phyloP scores from a whole-genome alignment of 2,797 vertebrate species.

The Rhabdomys pumilio region DNA sequence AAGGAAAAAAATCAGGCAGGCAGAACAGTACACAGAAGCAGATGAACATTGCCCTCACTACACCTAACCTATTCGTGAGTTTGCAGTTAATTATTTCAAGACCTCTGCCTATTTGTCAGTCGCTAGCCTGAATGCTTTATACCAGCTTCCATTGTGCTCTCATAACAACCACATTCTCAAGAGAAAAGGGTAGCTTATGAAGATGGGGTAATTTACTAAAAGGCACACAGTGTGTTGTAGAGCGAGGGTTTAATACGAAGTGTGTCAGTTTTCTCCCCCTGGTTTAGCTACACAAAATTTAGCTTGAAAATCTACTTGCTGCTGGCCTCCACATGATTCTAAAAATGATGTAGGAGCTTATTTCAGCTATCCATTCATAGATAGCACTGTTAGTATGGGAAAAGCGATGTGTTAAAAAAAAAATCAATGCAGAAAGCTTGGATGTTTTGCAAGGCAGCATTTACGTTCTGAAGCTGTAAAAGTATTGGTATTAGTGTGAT shows the following conservation, averaged over 20 bases:
- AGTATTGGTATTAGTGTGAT: conserved; percentile 24
- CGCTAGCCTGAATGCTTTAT: not conserved
- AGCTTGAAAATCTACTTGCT: conserved; percentile 57
- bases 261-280: not conserved
- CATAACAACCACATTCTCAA: not conserved
- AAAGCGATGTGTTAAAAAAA: conserved; percentile 28
- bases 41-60: not conserved
- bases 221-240: not conserved
- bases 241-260: not conserved
- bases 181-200: not conserved
- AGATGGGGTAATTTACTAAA: not conserved
- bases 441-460: conserved; percentile 66
- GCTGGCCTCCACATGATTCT: not conserved
- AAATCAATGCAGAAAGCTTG: conserved; percentile 57
- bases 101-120: not conserved
- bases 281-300: not conserved
- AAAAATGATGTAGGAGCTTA: not conserved
- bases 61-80: not conserved
- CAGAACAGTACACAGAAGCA: not conserved
- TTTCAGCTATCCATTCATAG: conserved; percentile 42
- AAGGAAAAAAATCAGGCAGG: not conserved
- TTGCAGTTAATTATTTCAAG: not conserved
- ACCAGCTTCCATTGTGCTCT: not conserved
- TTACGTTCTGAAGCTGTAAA: conserved; percentile 44
- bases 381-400: not conserved